A percentile compares a stretch with the other conserved stretches of the same genome.
phyloP scores from a whole-genome alignment of 2,797 vertebrate species.

The Sebastes goodei region DNA sequence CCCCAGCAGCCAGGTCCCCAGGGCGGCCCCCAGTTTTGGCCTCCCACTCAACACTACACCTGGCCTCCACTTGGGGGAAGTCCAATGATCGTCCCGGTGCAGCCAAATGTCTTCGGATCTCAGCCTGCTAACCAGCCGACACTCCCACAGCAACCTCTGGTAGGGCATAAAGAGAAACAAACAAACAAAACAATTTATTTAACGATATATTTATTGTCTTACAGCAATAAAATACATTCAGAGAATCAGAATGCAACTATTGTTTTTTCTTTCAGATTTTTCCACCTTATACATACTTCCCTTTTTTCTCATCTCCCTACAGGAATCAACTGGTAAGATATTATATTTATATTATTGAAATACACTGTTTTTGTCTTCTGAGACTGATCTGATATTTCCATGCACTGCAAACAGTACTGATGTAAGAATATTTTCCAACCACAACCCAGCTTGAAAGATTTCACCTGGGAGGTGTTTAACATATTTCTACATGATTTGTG shows the following conservation, averaged over 20 bases:
- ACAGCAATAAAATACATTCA: neutral
- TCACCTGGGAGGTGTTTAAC: conserved; percentile 22
- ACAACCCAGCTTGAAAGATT: conserved; percentile 19
- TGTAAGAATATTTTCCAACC: conserved; percentile 6
- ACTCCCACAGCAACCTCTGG: conserved; percentile 56
- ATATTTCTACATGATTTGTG: conserved; percentile 4
- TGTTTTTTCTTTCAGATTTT: conserved; percentile 51
- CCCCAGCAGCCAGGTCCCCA: conserved; percentile 31
- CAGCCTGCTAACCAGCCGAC: conserved; percentile 42
- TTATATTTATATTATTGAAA: neutral
- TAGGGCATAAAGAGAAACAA: conserved; percentile 6
- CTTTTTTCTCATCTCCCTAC: conserved; percentile 44
- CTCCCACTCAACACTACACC: conserved; percentile 32
- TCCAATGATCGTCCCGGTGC: conserved; percentile 44
- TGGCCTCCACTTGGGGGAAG: conserved; percentile 57
- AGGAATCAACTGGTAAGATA: conserved; percentile 65
- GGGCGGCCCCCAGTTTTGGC: conserved; percentile 12
- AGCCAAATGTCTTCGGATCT: conserved; percentile 7
- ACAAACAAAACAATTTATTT: neutral
- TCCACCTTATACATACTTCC: conserved; percentile 54
- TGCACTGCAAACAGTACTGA: neutral
- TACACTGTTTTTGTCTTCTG: neutral
- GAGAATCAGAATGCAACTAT: neutral
- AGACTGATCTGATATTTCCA: neutral
- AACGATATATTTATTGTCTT: too few species aligned